A percentile compares a stretch with the other conserved stretches of the same genome.
Evolutionary conservation across 2,113 vertebrate species (phyloP).

Genomic region (Chaetodon trifascialis): DNA sequence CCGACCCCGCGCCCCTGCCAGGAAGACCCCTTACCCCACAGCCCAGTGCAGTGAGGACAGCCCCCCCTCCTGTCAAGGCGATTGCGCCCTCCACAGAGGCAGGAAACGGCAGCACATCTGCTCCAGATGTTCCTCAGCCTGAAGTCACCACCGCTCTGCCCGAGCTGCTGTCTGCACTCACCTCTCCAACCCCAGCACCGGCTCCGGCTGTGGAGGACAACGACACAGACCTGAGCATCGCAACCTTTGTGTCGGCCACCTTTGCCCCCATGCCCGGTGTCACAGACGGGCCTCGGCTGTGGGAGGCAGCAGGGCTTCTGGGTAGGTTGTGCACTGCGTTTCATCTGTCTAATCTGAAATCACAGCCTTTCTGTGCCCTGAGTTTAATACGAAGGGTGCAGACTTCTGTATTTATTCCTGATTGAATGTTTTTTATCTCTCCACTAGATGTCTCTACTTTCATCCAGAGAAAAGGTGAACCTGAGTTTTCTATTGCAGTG

Average conservation of each 20-base stretch:
- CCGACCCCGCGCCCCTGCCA: background rate
- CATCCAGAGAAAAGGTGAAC: constrained; percentile 82
- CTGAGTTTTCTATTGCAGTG: background rate
- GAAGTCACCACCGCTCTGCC: constrained; percentile 15
- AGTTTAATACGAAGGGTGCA: background rate
- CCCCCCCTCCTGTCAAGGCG: constrained; percentile 34
- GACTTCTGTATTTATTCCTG: background rate
- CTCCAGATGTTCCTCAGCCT: constrained; percentile 26
- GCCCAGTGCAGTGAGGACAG: constrained; percentile 25
- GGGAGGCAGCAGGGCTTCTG: constrained; percentile 80
- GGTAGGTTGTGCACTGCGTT: constrained; percentile 64
- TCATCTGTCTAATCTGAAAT: background rate
- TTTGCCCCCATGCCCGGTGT: constrained; percentile 83
- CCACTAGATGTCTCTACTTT: constrained; percentile 82
- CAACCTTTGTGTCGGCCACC: constrained; percentile 78
- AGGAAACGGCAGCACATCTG: constrained; percentile 50
- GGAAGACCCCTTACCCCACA: constrained; percentile 37
- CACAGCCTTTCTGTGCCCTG: background rate
- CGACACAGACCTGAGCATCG: constrained; percentile 60
- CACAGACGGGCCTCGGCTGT: constrained; percentile 72
- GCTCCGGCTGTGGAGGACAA: constrained; percentile 18
- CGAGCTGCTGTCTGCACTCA: constrained; percentile 6
- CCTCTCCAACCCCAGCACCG: constrained; percentile 6
- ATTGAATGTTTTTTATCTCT: constrained; percentile 38
- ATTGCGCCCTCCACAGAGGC: constrained; percentile 26